phyloP scores from a whole-genome alignment of 2,888 invertebrate genomes.

The Asteroscopus sphinx region DNA sequence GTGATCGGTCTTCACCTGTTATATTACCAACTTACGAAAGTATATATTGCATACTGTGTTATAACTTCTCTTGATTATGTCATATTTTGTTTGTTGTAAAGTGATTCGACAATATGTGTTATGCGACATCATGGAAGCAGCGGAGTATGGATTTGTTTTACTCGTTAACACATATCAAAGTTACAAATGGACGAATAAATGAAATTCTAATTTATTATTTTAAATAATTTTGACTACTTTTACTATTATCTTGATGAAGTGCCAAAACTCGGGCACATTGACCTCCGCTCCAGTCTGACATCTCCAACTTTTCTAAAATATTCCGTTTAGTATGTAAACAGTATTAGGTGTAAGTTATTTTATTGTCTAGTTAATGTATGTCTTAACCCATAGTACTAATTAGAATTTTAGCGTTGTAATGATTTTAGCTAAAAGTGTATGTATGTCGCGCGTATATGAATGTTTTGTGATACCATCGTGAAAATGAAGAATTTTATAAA shows the following conservation, averaged over 20 bases:
- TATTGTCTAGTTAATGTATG: constrained; percentile 86
- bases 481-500: constrained; percentile 56
- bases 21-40: constrained; percentile 56
- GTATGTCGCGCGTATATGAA: constrained; percentile 87
- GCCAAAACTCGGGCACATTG: constrained; percentile 75
- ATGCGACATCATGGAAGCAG: constrained; percentile 37
- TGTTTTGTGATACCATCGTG: constrained; percentile 66
- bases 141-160: constrained; percentile 37
- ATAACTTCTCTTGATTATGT: constrained; percentile 35
- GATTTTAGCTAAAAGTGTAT: constrained; percentile 80
- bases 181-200: constrained; percentile 29
- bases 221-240: constrained; percentile 33
- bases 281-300: constrained; percentile 69
- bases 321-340: constrained; percentile 84
- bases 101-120: constrained; percentile 63
- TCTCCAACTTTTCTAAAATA: constrained; percentile 71
- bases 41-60: constrained; percentile 44
- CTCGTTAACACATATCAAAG: constrained; percentile 55
- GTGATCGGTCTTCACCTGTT: no score
- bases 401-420: constrained; percentile 78
- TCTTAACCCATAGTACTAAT: constrained; percentile 84
- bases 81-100: constrained; percentile 38
- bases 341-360: constrained; percentile 85
- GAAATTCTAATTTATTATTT: constrained; percentile 15
- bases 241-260: constrained; percentile 59